Percentiles rank a stretch among this genome's conserved stretches.
These are phyloP conservation scores for Nyctibius bracteatus DNA, from an alignment of 2,113 vertebrate species.

Conservation along the genomic window DNA sequence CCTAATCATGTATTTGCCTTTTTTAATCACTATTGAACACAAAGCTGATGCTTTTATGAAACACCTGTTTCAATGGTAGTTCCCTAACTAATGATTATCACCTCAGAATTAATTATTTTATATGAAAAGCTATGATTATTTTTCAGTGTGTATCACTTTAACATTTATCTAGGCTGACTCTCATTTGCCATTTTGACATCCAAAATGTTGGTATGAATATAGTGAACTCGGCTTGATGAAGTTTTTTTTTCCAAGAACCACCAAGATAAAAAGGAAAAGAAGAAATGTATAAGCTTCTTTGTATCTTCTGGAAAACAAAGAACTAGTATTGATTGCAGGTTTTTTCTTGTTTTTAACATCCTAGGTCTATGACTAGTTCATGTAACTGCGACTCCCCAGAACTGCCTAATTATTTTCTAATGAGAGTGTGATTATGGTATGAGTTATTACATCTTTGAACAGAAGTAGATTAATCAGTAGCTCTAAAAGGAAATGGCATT, in stretches of 20 bases:
- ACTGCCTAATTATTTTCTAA: constrained; percentile 32
- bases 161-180: not conserved
- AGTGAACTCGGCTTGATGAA: not conserved
- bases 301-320: not conserved
- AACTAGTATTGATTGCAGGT: not conserved
- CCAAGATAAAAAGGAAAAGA: not conserved
- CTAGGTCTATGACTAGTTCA: not conserved
- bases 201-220: not conserved
- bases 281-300: not conserved
- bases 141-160: not conserved
- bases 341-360: not conserved
- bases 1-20: not conserved
- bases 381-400: not conserved
- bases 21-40: not conserved
- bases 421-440: not conserved
- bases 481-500: constrained; percentile 35
- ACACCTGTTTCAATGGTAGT: not conserved
- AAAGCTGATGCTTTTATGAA: not conserved
- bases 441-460: constrained; percentile 19
- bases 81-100: not conserved
- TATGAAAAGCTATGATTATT: not conserved
- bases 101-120: not conserved
- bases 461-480: constrained; percentile 36
- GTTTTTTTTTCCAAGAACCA: not conserved
- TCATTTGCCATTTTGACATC: not conserved